These are phyloP conservation scores for Patella pellucida DNA, from an alignment of 2,888 invertebrate genomes.

Conservation along the genomic window DNA sequence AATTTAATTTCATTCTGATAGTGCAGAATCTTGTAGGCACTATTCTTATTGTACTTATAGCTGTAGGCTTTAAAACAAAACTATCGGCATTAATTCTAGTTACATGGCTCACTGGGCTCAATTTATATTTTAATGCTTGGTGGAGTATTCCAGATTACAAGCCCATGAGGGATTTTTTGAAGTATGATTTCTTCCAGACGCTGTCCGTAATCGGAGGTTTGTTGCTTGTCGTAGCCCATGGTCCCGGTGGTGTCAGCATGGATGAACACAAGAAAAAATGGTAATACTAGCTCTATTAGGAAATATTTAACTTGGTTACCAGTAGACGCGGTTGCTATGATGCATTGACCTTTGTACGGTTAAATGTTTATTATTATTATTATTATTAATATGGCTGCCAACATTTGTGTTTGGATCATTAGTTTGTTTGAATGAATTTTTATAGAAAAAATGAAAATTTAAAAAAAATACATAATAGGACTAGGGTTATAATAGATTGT, in stretches of 20 bases:
- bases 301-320: background rate
- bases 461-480: too few relatives aligned
- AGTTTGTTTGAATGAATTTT: too few relatives aligned
- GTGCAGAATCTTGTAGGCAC: slow-evolving; percentile 93
- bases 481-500: too few relatives aligned
- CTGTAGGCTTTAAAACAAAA: slow-evolving; percentile 98
- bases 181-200: slow-evolving; percentile 99
- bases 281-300: slow-evolving; percentile 72
- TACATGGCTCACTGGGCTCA: slow-evolving; percentile 87
- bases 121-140: slow-evolving; percentile 98
- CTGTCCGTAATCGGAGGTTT: slow-evolving; percentile 98
- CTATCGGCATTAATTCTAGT: slow-evolving; percentile 95
- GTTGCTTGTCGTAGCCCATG: slow-evolving; percentile 96
- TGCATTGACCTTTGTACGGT: too few relatives aligned
- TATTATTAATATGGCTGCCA: too few relatives aligned
- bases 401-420: too few relatives aligned
- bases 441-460: too few relatives aligned
- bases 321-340: background rate
- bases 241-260: slow-evolving; percentile 94
- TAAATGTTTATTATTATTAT: too few relatives aligned
- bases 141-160: slow-evolving; percentile 96
- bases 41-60: slow-evolving; percentile 93
- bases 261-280: slow-evolving; percentile 99
- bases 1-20: slow-evolving; percentile 87
- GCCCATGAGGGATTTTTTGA: slow-evolving; percentile 97